These are phyloP conservation scores for Isurus oxyrinchus DNA, from an alignment of 2,113 vertebrate genomes.

Conservation along the genomic window DNA sequence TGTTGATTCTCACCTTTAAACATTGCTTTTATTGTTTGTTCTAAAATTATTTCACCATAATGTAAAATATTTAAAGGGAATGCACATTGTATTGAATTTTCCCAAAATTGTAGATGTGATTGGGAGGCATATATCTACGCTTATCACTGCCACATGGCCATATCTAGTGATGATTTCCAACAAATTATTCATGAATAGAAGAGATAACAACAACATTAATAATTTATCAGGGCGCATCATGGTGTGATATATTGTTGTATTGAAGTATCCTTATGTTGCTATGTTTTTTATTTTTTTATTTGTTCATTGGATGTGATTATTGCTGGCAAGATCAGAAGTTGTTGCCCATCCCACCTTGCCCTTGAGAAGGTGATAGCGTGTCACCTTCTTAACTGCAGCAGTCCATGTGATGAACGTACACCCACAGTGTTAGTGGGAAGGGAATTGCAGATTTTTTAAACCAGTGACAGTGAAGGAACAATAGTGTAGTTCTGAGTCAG, in stretches of 20 bases:
- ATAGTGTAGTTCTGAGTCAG: too few species aligned
- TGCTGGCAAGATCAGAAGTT: neutral
- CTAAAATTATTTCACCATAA: neutral
- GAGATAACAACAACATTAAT: neutral
- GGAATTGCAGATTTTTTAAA: too few species aligned
- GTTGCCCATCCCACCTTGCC: neutral
- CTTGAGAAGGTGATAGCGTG: too few species aligned
- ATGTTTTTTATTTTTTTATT: neutral
- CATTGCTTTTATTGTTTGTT: neutral
- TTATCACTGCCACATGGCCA: neutral
- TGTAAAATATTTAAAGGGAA: conserved; percentile 1
- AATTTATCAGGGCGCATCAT: neutral
- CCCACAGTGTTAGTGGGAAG: too few species aligned
- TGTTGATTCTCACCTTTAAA: neutral
- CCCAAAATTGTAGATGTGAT: neutral
- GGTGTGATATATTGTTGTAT: neutral
- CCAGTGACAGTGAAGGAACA: too few species aligned
- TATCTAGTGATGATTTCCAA: neutral
- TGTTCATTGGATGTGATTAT: neutral
- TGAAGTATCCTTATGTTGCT: neutral
- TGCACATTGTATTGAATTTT: neutral
- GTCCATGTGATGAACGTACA: too few species aligned
- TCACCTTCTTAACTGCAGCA: too few species aligned
- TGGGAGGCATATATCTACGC: neutral
- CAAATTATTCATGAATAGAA: neutral